Evolutionary conservation across 2,113 vertebrate genomes (phyloP).

Genomic region (Cettia cetti): DNA sequence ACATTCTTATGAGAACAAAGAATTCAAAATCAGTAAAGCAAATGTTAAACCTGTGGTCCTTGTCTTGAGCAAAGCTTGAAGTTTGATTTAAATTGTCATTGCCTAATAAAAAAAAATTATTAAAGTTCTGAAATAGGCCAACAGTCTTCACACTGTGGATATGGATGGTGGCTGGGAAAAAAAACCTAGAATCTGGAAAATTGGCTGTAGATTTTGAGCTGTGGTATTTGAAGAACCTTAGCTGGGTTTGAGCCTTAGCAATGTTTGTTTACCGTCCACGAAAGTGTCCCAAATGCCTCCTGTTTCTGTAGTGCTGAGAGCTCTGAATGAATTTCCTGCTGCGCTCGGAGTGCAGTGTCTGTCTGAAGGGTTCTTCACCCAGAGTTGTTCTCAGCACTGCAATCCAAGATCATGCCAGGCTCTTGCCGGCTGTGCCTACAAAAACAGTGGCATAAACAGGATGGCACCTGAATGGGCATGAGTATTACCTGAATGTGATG

Average conservation of each 20-base stretch:
- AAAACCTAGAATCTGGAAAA: neutral
- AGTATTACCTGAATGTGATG: neutral
- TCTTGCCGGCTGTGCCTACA: neutral
- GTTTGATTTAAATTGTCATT: neutral
- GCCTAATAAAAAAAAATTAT: neutral
- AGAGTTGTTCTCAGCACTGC: neutral
- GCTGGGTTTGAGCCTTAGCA: neutral
- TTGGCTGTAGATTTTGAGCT: neutral
- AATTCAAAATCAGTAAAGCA: neutral
- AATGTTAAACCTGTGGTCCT: neutral
- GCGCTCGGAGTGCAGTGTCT: neutral
- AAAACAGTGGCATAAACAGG: neutral
- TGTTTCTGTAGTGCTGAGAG: neutral
- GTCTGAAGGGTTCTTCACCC: neutral
- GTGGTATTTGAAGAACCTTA: neutral
- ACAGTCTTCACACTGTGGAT: neutral
- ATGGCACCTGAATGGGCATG: neutral
- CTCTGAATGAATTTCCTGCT: neutral
- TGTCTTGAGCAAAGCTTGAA: neutral
- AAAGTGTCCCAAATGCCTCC: neutral
- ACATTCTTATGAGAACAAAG: neutral
- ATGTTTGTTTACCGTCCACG: neutral
- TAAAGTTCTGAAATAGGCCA: neutral
- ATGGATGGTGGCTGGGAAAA: neutral
- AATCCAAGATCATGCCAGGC: neutral